phyloP scores from a whole-genome alignment of 1,140 invertebrate species.

The Adelges cooleyi region DNA sequence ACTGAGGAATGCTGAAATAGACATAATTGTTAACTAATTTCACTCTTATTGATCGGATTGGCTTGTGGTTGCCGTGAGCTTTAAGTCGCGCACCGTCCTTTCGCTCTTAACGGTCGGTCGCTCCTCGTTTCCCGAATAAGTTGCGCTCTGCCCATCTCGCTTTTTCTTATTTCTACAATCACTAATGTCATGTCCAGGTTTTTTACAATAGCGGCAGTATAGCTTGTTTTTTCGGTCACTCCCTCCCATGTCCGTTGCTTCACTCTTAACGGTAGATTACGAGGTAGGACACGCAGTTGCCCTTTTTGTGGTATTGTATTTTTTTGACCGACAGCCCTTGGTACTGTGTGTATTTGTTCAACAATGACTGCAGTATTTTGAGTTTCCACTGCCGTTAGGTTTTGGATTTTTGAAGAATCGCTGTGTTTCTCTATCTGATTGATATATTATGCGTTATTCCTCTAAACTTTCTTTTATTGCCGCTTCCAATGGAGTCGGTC shows the following conservation, averaged over 20 bases:
- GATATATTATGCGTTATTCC: too few species aligned
- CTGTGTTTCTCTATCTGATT: neutral
- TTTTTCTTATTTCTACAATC: neutral
- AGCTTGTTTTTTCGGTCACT: neutral
- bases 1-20: neutral
- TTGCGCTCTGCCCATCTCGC: neutral
- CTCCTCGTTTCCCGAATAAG: neutral
- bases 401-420: neutral
- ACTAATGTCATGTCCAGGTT: too few species aligned
- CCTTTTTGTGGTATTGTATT: neutral
- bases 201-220: too few species aligned
- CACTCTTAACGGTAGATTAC: neutral
- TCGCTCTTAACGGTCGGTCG: neutral
- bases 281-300: neutral
- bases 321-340: neutral
- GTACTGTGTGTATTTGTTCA: neutral
- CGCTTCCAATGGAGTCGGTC: too few species aligned
- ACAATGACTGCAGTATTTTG: neutral
- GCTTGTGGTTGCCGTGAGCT: constrained; percentile 29
- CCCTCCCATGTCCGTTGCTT: neutral
- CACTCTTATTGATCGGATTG: neutral
- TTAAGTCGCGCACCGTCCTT: constrained; percentile 36
- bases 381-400: neutral
- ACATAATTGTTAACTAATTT: neutral
- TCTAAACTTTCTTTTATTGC: too few species aligned